Evolutionary conservation across 1,140 invertebrate genomes (phyloP).

Genomic region (Procambarus virginalis): DNA sequence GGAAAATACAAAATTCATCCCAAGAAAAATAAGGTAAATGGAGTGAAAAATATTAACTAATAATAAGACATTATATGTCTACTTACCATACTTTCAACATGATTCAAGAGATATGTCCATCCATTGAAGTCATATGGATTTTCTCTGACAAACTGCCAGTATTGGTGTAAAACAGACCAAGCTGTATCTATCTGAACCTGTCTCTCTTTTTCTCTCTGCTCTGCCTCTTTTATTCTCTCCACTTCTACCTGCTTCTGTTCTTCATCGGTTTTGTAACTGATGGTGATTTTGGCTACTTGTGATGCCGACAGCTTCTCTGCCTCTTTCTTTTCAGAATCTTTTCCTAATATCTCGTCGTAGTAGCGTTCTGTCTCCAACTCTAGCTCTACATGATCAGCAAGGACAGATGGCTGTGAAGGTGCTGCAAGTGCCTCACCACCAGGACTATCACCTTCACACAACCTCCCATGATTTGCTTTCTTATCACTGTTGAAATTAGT

Average conservation of each 20-base stretch:
- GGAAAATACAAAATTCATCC: too few relatives aligned
- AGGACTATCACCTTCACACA: neutral
- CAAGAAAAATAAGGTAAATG: neutral
- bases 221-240: constrained; percentile 21
- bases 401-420: neutral
- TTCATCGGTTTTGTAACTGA: constrained; percentile 26
- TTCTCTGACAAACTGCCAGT: constrained; percentile 77
- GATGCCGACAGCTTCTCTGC: constrained; percentile 32
- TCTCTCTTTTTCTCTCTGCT: constrained; percentile 10
- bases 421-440: neutral
- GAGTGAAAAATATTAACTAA: neutral
- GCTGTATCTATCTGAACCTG: constrained; percentile 46
- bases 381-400: neutral
- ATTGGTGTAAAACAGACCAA: constrained; percentile 73
- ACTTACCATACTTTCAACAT: constrained; percentile 75
- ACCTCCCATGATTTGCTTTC: neutral
- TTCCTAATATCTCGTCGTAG: constrained; percentile 49
- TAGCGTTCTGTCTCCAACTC: constrained; percentile 45
- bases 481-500: neutral
- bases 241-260: constrained; percentile 32
- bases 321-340: neutral
- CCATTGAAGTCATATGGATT: constrained; percentile 78
- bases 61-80: neutral
- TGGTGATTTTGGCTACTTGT: constrained; percentile 48
- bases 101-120: constrained; percentile 78